Percentiles rank a stretch among this genome's conserved stretches.
Evolutionary conservation across 2,113 vertebrate species (phyloP).

Genomic region (Semnornis frantzii): DNA sequence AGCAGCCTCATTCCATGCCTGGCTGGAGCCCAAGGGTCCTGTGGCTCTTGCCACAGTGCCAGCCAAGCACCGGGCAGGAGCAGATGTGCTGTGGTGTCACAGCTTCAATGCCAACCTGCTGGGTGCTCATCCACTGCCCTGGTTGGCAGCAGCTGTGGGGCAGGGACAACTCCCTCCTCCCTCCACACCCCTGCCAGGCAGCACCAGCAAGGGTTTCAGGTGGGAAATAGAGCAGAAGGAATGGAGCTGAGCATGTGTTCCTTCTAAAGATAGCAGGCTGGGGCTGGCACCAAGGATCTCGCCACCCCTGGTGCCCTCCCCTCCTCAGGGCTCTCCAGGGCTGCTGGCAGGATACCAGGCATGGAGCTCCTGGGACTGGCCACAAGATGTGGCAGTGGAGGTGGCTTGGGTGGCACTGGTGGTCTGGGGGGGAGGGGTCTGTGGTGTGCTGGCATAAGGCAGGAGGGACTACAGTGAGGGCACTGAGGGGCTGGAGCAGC

Average conservation of each 20-base stretch:
- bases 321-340: background rate
- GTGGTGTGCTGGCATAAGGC: background rate
- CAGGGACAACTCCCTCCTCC: background rate
- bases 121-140: background rate
- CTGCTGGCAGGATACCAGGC: no score
- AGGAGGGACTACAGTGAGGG: background rate
- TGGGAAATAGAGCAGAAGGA: conserved; percentile 69
- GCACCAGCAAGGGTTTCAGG: background rate
- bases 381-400: background rate
- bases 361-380: no score
- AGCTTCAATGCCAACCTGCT: background rate
- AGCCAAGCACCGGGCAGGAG: background rate
- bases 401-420: background rate
- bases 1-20: background rate
- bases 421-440: background rate
- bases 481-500: no score
- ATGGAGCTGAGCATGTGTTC: conserved; percentile 50
- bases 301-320: background rate
- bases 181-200: background rate
- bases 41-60: background rate
- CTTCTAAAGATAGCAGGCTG: conserved; percentile 59
- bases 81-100: fast-evolving
- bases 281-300: background rate
- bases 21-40: background rate
- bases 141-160: background rate